Evolutionary conservation across 2,888 invertebrate species (phyloP), one percentile per base, ranked within the genome.

Genomic region (Gymnoscelis rufifasciata): DNA sequence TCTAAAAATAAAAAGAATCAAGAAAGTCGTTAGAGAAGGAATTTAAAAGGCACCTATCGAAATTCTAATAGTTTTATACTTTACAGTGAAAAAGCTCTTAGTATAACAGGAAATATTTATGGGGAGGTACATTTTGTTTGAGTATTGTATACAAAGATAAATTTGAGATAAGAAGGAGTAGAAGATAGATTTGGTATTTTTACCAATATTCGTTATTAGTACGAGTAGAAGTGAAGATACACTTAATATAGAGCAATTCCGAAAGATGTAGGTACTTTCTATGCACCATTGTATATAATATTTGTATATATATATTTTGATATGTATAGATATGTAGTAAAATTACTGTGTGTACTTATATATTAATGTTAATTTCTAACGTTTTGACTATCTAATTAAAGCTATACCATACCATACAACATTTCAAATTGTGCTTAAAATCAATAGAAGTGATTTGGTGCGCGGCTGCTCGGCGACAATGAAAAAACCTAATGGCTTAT

Each of bases 391-490:
- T 71, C 84, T 88, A 87, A 78, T 88, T 88, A 88, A 88, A 88
- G 87, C 88, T 88, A 86, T 87, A 86, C 87, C 88, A 86, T 86
- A 83, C 78, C 88, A 86, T 86, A 83, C 78, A 83, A 84, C 78
- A 78, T 83, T 64, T 80, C 68, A 71, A 71, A 71, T 80, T 68
- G 83, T 86, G 84, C 82, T 19, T 19, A 77, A 66, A 69, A 64
- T 73, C 61, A 68, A 73, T 19, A 19, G n/a, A n/a, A 3, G 19
- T 19, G 19, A 62, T 68, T n/a, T 15, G 10, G 66, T 69, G 61
- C 75, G 74, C 70, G 64, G 44, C 47, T 52, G 54, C 30, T 42
- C 28, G 37, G 31, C 42, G 36, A 45, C 27, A 51, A 50, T 31
- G 42, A 26, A 15, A 35, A 26, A 26, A 26, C 26, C 2, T 26